phyloP scores from a whole-genome alignment of 2,888 invertebrate species.

The Drosophila greeni region DNA sequence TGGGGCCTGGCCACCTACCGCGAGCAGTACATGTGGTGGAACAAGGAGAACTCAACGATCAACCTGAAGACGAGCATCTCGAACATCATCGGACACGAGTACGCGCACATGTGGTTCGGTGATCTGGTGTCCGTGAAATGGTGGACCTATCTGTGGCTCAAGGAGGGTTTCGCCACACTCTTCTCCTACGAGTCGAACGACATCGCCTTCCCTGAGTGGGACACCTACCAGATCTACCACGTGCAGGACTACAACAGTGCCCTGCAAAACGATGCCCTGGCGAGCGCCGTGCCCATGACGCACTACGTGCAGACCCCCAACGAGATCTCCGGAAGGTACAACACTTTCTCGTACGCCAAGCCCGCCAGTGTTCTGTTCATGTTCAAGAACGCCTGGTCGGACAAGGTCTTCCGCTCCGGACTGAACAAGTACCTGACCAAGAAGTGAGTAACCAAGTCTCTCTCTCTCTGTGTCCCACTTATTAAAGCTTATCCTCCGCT shows the following conservation, averaged over 20 bases:
- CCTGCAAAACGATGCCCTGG: conserved; percentile 53
- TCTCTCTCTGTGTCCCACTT: background rate
- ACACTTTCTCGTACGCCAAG: conserved; percentile 92
- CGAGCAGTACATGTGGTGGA: conserved; percentile 75
- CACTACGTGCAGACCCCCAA: conserved; percentile 89
- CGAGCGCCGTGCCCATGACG: conserved; percentile 82
- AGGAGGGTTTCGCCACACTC: conserved; percentile 83
- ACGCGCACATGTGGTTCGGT: conserved; percentile 89
- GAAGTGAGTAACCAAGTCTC: conserved; percentile 52
- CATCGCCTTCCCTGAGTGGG: conserved; percentile 81
- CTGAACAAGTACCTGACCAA: conserved; percentile 56
- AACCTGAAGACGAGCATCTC: conserved; percentile 78
- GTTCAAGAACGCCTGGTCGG: conserved; percentile 66
- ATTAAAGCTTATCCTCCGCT: background rate
- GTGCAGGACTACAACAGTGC: conserved; percentile 82
- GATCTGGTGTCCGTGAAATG: conserved; percentile 85
- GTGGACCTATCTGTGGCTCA: conserved; percentile 87
- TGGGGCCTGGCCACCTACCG: conserved; percentile 90
- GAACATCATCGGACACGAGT: conserved; percentile 82
- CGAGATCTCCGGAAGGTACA: conserved; percentile 90
- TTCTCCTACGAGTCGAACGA: conserved; percentile 73
- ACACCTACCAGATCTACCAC: conserved; percentile 85
- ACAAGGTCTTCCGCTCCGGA: conserved; percentile 57
- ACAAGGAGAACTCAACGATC: conserved; percentile 63
- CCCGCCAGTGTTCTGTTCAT: conserved; percentile 60